Evolutionary conservation across 2,113 vertebrate genomes (phyloP).

Genomic region (Gasterosteus nipponicus): DNA sequence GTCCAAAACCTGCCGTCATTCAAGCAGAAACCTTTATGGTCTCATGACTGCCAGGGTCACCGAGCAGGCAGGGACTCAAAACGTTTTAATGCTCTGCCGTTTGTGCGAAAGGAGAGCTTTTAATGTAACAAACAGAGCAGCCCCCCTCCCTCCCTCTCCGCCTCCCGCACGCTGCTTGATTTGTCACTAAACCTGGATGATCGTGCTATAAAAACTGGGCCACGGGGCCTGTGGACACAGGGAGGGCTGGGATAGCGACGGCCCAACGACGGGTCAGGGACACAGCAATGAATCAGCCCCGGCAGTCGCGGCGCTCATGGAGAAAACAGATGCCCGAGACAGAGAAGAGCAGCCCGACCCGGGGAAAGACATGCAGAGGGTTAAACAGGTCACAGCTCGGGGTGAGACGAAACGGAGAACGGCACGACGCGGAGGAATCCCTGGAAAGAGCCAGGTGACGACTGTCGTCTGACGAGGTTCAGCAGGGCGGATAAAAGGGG

Average conservation of each 20-base stretch:
- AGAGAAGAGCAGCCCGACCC: constrained; percentile 41
- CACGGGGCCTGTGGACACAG: constrained; percentile 37
- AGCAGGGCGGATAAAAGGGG: constrained; percentile 26
- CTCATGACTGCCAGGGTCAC: constrained; percentile 58
- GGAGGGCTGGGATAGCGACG: constrained; percentile 56
- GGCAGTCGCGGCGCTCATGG: constrained; percentile 59
- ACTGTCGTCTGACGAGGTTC: constrained; percentile 1
- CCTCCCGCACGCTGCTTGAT: constrained; percentile 55
- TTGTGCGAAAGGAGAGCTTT: constrained; percentile 61
- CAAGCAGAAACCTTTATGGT: constrained; percentile 46
- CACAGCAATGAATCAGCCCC: constrained; percentile 75
- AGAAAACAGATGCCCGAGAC: constrained; percentile 76
- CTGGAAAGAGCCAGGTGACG: constrained; percentile 36
- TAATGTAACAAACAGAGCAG: constrained; percentile 77
- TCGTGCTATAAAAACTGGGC: constrained; percentile 56
- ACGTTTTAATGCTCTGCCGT: constrained; percentile 43
- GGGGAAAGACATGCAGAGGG: constrained; percentile 37
- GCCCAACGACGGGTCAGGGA: constrained; percentile 58
- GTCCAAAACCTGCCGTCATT: constrained; percentile 58
- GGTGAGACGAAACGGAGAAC: constrained; percentile 57
- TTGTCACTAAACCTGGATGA: constrained; percentile 71
- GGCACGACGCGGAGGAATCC: background rate
- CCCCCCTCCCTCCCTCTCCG: background rate
- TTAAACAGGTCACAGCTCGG: constrained; percentile 62
- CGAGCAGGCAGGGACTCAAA: constrained; percentile 47